Conservation (phyloP, 2,113 vertebrate genomes). For the Corydoras maculifer region DNA sequence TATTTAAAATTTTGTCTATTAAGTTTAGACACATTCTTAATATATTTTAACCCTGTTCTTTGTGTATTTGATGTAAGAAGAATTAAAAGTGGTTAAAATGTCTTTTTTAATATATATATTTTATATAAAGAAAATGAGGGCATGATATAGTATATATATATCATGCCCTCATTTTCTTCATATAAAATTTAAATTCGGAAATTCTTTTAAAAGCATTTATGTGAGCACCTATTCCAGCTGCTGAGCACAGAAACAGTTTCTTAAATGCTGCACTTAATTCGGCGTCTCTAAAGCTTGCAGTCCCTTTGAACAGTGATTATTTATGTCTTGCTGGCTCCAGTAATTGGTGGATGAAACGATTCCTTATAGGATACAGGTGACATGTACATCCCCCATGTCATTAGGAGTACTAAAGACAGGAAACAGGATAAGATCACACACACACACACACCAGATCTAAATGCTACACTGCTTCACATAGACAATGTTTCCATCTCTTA, state of each 20-base stretch:
- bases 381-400: constrained; percentile 21
- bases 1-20: too few relatives aligned
- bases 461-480: not conserved
- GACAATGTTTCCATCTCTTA: constrained; percentile 1
- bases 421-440: constrained; percentile 8
- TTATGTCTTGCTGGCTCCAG: constrained; percentile 27
- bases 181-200: too few relatives aligned
- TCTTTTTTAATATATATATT: too few relatives aligned
- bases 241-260: not conserved
- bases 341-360: constrained; percentile 32
- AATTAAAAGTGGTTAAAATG: too few relatives aligned
- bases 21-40: too few relatives aligned
- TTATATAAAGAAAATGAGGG: too few relatives aligned
- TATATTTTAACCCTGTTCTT: too few relatives aligned
- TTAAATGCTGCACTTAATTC: constrained; percentile 3
- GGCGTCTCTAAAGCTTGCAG: constrained; percentile 16
- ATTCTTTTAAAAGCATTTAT: too few relatives aligned
- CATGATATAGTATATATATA: too few relatives aligned
- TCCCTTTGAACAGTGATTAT: constrained; percentile 33
- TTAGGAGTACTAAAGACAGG: constrained; percentile 3
- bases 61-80: too few relatives aligned
- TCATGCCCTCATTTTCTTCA: too few relatives aligned
- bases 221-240: constrained; percentile 8
- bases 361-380: constrained; percentile 31
- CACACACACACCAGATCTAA: not conserved